phyloP scores from a whole-genome alignment of 2,888 invertebrate genomes.

The Neuroscelio doddi region DNA sequence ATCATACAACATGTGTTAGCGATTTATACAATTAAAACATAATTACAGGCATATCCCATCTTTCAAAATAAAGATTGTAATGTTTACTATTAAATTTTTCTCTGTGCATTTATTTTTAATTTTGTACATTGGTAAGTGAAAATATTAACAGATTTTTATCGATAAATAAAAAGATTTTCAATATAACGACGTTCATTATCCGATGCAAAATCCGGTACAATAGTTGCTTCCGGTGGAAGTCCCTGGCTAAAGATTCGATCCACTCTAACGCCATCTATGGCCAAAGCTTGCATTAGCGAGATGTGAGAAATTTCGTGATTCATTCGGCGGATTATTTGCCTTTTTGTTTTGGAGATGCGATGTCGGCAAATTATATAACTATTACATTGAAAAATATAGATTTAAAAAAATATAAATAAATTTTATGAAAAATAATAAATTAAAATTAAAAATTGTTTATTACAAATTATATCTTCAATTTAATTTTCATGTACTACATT shows the following conservation, averaged over 20 bases:
- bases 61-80: too few species aligned
- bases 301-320: constrained; percentile 77
- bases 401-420: too few species aligned
- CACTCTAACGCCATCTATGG: constrained; percentile 78
- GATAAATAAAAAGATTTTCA: constrained; percentile 21
- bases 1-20: too few species aligned
- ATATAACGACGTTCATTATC: constrained; percentile 31
- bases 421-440: too few species aligned
- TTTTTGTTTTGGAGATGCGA: constrained; percentile 75
- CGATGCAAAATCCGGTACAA: constrained; percentile 58
- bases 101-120: too few species aligned
- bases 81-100: too few species aligned
- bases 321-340: constrained; percentile 72
- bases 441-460: too few species aligned
- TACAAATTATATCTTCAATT: too few species aligned
- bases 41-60: too few species aligned
- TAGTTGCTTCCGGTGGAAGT: constrained; percentile 54
- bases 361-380: constrained; percentile 80
- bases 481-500: too few species aligned
- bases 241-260: constrained; percentile 77
- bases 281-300: constrained; percentile 77
- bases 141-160: neutral
- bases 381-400: too few species aligned
- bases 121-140: neutral
- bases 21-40: too few species aligned